Conservation (phyloP, 2,888 invertebrate species). For the Drosophila peninsularis region DNA sequence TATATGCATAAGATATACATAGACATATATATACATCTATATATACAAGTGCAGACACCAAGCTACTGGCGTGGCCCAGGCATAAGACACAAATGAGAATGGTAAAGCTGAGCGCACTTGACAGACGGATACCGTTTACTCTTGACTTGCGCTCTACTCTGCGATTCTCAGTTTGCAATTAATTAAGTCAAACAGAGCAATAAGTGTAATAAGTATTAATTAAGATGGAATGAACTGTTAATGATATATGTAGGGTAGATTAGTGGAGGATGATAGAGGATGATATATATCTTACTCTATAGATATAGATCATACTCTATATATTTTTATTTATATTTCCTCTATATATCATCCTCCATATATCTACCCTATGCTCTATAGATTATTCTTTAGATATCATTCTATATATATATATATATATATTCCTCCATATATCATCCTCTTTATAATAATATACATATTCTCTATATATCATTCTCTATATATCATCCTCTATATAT, state of each 20-base stretch:
- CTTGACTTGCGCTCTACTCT: not conserved
- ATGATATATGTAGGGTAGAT: not conserved
- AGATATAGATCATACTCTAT: too few species aligned
- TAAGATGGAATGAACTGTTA: not conserved
- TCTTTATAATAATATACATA: too few species aligned
- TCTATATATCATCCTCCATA: too few species aligned
- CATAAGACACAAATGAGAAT: slow-evolving; percentile 10
- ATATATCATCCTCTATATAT: too few species aligned
- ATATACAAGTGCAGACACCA: slow-evolving; percentile 50
- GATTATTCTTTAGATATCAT: too few species aligned
- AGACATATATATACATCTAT: not conserved
- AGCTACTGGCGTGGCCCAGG: slow-evolving; percentile 37
- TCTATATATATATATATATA: too few species aligned
- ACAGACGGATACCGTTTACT: slow-evolving; percentile 14
- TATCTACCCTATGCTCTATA: too few species aligned
- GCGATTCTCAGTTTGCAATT: slow-evolving; percentile 5
- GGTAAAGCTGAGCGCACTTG: slow-evolving; percentile 1
- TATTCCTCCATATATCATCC: too few species aligned
- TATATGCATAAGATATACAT: slow-evolving; percentile 6
- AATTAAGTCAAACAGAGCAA: not conserved
- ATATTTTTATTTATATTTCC: too few species aligned
- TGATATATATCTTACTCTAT: too few species aligned
- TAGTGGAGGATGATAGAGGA: too few species aligned
- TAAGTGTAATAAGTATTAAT: not conserved
- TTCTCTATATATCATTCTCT: too few species aligned